Evolutionary conservation across 2,113 vertebrate species (phyloP).

Genomic region (Cololabis saira): DNA sequence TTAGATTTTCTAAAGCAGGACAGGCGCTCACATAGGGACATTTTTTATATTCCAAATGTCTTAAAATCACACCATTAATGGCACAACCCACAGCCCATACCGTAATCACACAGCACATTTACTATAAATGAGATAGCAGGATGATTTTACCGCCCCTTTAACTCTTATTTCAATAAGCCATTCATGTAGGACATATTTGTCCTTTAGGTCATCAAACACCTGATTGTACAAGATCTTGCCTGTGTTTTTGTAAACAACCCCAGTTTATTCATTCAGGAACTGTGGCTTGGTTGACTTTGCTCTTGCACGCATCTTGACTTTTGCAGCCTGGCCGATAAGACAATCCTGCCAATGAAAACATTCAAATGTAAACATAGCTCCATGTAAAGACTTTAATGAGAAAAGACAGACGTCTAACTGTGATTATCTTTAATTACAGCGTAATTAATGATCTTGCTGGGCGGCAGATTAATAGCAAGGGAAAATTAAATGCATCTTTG

Average conservation of each 20-base stretch:
- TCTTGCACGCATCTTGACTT: conserved; percentile 44
- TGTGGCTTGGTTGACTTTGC: conserved; percentile 13
- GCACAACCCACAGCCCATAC: conserved; percentile 3
- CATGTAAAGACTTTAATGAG: conserved; percentile 43
- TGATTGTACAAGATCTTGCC: conserved; percentile 36
- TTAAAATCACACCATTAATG: conserved; percentile 51
- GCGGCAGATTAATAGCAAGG: conserved; percentile 67
- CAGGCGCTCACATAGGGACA: not conserved
- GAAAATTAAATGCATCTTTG: conserved; percentile 73
- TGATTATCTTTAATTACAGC: conserved; percentile 55
- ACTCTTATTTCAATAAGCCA: conserved; percentile 53
- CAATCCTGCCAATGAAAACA: conserved; percentile 41
- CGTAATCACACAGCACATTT: conserved; percentile 45
- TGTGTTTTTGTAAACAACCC: conserved; percentile 29
- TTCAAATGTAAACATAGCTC: conserved; percentile 72
- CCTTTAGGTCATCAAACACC: conserved; percentile 48
- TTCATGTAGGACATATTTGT: conserved; percentile 58
- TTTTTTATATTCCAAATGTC: conserved; percentile 35
- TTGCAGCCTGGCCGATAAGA: conserved; percentile 55
- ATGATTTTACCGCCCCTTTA: conserved; percentile 55
- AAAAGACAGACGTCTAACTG: conserved; percentile 52
- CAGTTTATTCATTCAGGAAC: conserved; percentile 12
- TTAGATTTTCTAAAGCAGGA: conserved; percentile 33
- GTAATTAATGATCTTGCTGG: conserved; percentile 76
- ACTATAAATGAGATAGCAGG: conserved; percentile 51